phyloP scores from a whole-genome alignment of 2,113 vertebrate genomes.

The Canis aureus region DNA sequence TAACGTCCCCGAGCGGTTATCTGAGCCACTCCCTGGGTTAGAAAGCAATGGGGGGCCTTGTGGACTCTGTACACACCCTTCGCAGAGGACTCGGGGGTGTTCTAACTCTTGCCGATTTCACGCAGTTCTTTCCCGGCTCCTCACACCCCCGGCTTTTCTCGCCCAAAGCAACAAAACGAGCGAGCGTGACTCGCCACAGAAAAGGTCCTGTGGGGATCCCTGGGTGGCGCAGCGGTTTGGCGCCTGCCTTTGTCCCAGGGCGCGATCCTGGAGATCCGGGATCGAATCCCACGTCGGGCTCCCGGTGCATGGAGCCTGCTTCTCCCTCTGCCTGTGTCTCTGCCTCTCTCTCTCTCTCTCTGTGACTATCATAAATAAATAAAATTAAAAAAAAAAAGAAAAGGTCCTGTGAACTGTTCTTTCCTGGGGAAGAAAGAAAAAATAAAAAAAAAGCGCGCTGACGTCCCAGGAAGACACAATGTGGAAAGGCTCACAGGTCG shows the following conservation, averaged over 20 bases:
- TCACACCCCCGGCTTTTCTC: background rate
- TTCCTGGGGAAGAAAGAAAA: fast-evolving
- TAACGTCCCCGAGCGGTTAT: background rate
- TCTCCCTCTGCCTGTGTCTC: too few species aligned
- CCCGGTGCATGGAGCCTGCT: too few species aligned
- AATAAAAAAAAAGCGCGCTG: background rate
- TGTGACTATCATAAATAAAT: too few species aligned
- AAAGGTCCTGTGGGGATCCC: too few species aligned
- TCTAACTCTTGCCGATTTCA: background rate
- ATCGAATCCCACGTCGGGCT: too few species aligned
- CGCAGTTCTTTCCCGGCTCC: background rate
- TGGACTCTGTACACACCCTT: background rate
- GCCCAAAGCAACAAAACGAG: background rate
- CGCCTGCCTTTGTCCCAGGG: too few species aligned
- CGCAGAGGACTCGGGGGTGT: background rate
- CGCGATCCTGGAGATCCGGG: too few species aligned
- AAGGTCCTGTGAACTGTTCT: background rate
- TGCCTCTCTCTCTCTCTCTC: too few species aligned
- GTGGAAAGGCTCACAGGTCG: background rate
- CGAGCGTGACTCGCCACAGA: background rate
- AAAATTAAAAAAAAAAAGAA: too few species aligned
- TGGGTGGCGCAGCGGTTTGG: too few species aligned
- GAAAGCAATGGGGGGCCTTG: background rate
- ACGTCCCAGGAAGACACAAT: background rate
- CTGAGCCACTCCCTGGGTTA: background rate